Conservation (phyloP, 2,113 vertebrate species). For the Cepphus grylle region DNA sequence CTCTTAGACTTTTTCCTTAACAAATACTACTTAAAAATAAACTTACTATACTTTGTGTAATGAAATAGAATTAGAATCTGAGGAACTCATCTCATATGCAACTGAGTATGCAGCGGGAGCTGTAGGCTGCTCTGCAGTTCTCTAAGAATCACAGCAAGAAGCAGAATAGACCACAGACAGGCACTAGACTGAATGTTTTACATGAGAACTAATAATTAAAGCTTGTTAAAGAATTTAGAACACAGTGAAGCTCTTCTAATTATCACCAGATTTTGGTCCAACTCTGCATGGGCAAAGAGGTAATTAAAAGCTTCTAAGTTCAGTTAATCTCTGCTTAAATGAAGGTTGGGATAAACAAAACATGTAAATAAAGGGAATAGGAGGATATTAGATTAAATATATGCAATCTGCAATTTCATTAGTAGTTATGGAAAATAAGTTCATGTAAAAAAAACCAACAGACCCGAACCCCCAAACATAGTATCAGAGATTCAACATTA, state of each 20-base stretch:
- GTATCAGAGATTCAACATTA: neutral
- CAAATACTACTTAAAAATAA: neutral
- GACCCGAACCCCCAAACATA: rapidly evolving
- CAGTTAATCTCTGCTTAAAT: neutral
- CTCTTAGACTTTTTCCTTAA: neutral
- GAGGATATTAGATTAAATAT: neutral
- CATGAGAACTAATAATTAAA: neutral
- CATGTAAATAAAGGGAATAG: neutral
- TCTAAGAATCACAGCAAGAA: neutral
- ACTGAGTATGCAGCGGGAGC: neutral
- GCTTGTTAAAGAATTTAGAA: neutral
- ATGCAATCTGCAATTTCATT: neutral
- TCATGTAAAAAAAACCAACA: rapidly evolving
- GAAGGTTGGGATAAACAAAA: neutral
- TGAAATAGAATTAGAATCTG: neutral
- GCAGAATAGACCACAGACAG: neutral
- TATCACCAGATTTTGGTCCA: neutral
- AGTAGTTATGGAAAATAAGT: neutral
- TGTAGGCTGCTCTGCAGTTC: neutral
- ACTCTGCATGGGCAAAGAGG: neutral
- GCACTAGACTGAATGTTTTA: neutral
- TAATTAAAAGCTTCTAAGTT: neutral
- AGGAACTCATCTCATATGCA: neutral
- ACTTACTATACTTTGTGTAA: neutral
- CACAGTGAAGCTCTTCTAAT: neutral